Conservation (phyloP, 2,797 vertebrate species). For the Varecia variegata region DNA sequence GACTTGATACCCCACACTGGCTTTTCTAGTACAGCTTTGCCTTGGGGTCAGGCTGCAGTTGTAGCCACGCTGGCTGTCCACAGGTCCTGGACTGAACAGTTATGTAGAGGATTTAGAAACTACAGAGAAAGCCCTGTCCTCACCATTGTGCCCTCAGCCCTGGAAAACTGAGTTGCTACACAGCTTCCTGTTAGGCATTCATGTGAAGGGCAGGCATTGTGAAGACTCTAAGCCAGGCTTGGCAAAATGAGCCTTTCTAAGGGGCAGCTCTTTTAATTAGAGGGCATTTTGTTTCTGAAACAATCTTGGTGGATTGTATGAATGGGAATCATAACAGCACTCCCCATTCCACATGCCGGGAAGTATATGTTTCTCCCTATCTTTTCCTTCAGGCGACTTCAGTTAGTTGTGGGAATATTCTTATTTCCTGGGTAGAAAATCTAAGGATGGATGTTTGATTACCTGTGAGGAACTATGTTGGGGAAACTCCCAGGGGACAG, state of each 20-base stretch:
- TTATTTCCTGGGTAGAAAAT: slow-evolving; percentile 28
- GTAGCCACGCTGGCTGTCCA: not conserved
- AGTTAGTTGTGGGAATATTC: slow-evolving; percentile 2
- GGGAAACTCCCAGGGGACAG: not conserved
- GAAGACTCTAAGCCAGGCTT: not conserved
- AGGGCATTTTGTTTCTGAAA: slow-evolving; percentile 24
- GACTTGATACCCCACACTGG: not conserved
- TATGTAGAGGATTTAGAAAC: not conserved
- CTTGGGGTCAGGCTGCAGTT: not conserved
- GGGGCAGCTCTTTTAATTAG: not conserved
- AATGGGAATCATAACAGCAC: not conserved
- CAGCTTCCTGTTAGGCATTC: not conserved
- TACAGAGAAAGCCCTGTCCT: not conserved
- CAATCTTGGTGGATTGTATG: not conserved
- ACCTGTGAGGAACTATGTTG: not conserved
- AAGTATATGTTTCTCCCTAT: not conserved
- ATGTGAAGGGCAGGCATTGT: not conserved
- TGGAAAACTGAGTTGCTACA: not conserved
- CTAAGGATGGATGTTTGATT: not conserved
- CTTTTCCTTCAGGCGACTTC: not conserved
- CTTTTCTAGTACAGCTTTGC: not conserved
- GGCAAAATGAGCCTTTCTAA: not conserved
- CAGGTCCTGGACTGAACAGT: not conserved
- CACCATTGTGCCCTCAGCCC: not conserved
- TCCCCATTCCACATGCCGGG: not conserved